Evolutionary conservation across 2,797 vertebrate genomes (phyloP).

Genomic region (Syncerus caffer): DNA sequence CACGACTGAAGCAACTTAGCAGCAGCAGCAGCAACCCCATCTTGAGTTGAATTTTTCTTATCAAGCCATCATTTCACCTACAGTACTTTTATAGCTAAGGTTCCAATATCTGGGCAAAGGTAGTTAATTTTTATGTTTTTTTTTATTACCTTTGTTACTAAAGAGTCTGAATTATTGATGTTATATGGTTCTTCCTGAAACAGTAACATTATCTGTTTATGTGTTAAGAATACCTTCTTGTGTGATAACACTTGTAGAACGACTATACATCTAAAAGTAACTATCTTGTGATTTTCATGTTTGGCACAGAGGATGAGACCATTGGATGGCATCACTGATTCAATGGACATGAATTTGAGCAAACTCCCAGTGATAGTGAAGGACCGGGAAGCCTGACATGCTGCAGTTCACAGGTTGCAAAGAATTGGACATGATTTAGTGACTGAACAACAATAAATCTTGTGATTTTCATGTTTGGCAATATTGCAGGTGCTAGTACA

Average conservation of each 20-base stretch:
- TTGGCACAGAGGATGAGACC: neutral
- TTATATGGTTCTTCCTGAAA: neutral
- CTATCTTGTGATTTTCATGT: neutral
- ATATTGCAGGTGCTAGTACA: neutral
- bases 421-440: neutral
- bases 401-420: neutral
- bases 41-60: slow-evolving; percentile 29
- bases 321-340: neutral
- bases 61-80: slow-evolving; percentile 7
- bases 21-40: neutral
- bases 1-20: no score
- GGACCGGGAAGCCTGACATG: neutral
- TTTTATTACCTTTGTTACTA: slow-evolving; percentile 7
- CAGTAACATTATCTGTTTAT: neutral
- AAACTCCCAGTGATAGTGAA: neutral
- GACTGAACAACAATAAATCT: neutral
- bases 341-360: neutral
- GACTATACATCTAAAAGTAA: neutral
- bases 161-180: neutral
- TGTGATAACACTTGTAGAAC: neutral
- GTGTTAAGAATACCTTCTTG: neutral
- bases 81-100: neutral
- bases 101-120: slow-evolving; percentile 30
- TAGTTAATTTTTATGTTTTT: slow-evolving; percentile 22
- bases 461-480: neutral